Evolutionary conservation across 35 echinoderm and acorn worm genomes (phyloP).

Genomic region (Anneissia japonica): DNA sequence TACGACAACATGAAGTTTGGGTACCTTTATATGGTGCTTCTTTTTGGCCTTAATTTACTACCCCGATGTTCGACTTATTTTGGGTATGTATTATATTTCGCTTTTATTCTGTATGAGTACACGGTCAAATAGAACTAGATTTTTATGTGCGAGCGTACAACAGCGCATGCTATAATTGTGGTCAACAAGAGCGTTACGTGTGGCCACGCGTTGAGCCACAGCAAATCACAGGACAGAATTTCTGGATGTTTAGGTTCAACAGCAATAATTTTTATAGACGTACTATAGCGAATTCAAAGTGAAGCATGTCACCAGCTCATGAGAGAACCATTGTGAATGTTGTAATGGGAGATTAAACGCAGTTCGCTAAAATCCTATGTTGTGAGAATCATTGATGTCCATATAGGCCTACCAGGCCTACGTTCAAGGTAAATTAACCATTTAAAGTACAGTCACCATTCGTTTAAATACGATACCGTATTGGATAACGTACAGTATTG

Average conservation of each 20-base stretch:
- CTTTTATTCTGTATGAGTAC: not conserved
- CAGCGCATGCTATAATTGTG: not conserved
- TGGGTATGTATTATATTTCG: not conserved
- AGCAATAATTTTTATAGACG: no score
- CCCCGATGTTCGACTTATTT: not conserved
- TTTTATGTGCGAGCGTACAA: not conserved
- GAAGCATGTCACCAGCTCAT: no score
- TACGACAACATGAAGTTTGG: conserved; percentile 1
- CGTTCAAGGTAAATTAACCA: not conserved
- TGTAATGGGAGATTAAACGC: not conserved
- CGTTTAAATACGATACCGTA: not conserved
- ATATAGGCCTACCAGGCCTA: no score
- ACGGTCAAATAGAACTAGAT: no score
- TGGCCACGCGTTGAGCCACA: no score
- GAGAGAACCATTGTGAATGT: no score
- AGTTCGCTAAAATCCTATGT: not conserved
- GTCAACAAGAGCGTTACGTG: no score
- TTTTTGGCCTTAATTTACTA: not conserved
- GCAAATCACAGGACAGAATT: no score
- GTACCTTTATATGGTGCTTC: not conserved
- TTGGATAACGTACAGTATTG: no score
- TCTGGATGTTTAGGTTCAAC: no score
- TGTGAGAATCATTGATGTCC: not conserved
- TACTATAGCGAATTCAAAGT: no score
- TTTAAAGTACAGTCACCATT: not conserved